Evolutionary conservation across 2,888 invertebrate species (phyloP), one percentile per base, ranked within the genome.

Genomic region (Leptarthrus brevirostris): DNA sequence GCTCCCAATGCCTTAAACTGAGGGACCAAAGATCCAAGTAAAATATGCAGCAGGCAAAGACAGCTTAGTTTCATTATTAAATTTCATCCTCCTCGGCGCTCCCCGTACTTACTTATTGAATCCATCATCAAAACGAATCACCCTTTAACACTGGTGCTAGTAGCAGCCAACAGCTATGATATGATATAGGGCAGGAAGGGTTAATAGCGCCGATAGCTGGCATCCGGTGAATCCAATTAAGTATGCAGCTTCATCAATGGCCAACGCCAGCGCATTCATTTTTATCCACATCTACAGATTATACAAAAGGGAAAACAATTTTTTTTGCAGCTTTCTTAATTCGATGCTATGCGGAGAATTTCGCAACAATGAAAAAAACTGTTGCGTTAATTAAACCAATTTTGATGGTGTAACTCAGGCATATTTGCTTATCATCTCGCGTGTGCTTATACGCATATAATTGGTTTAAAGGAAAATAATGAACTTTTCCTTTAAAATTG

Each of bases 151-250:
- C 12, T 30, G 30, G 30, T 30, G 30, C 30, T 30, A n/a, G 40
- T 8, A 30, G n/a, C n/a, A 40, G 12, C 6, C 49, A 49, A 18
- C 49, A 20, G 4, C 8, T 16, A 49, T 49, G 49, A 49, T 49
- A 16, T 8, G 18, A 34, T 18, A 58, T 16, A 58, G 36, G 58
- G 16, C 34, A n/a, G 49, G 20, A 58, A 36, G 36, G 36, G 36
- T 58, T 58, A 36, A 30, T 58, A 34, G 90, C 94, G 26, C 8
- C 24, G 66, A 44, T 26, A 30, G 56, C 30, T 20, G 16, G 24
- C 44, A 66, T 47, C 44, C 66, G 66, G 47, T 44, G 24, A 18
- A 66, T 24, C 66, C 10, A 47, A 66, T 66, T 66, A 47, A 66
- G 24, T 66, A 66, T 66, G 22, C 66, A 56, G 34, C 30, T 64